Conservation (phyloP, 2,888 invertebrate species). For the Bimastos eiseni region DNA sequence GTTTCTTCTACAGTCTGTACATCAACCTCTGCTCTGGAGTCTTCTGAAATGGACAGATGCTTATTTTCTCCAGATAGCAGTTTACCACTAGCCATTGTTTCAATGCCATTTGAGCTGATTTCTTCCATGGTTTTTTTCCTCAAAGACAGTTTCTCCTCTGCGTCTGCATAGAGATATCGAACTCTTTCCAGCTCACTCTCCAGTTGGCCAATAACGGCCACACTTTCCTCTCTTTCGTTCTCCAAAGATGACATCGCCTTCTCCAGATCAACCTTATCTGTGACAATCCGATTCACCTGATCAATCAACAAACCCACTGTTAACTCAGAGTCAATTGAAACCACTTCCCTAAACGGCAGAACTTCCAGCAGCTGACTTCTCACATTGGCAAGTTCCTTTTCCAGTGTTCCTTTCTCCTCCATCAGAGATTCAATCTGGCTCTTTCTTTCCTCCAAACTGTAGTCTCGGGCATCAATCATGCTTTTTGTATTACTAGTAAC, state of each 20-base stretch:
- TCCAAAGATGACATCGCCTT: background rate
- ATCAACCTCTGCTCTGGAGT: background rate
- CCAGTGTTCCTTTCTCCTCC: constrained; percentile 15
- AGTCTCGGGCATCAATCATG: background rate
- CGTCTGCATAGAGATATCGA: background rate
- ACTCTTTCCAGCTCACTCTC: background rate
- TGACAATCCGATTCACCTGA: background rate
- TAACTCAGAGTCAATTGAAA: background rate
- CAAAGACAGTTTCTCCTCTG: constrained; percentile 7
- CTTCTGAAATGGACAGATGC: background rate
- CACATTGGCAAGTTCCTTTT: constrained; percentile 26
- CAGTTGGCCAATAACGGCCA: background rate
- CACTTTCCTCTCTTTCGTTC: background rate
- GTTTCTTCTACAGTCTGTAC: background rate
- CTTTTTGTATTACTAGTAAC: background rate
- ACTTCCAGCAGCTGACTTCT: constrained; percentile 21
- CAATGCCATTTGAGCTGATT: background rate
- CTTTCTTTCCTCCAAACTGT: constrained; percentile 18
- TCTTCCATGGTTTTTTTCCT: background rate
- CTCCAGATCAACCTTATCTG: background rate
- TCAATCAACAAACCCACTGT: background rate
- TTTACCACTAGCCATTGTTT: background rate
- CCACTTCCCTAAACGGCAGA: background rate
- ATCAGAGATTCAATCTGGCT: background rate
- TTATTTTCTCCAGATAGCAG: background rate